A percentile compares a stretch with the other conserved stretches of the same genome.
These are phyloP conservation scores for Oplegnathus fasciatus DNA, from an alignment of 2,113 vertebrate genomes.

Conservation along the genomic window DNA sequence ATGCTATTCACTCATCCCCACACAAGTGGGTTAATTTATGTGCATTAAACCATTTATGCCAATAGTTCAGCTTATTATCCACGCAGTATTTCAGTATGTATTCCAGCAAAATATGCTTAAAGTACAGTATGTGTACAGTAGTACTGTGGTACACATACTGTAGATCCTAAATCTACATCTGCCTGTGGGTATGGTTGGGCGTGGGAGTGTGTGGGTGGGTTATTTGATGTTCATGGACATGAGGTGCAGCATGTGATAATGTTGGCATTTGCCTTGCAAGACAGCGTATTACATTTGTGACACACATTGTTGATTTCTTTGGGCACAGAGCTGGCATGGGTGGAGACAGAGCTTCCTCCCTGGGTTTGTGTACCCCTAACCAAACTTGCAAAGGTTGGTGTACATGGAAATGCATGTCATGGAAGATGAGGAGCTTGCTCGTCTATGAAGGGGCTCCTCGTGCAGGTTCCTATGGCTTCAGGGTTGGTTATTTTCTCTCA, in stretches of 20 bases:
- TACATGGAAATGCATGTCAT: not conserved
- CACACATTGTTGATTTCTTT: not conserved
- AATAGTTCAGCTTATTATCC: not conserved
- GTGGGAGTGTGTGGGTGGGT: not conserved
- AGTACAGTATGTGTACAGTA: no score
- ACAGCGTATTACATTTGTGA: not conserved
- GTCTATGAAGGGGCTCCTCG: not conserved
- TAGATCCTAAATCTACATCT: not conserved
- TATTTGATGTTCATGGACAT: slow-evolving; percentile 2
- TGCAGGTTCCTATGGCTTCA: not conserved
- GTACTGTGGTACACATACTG: not conserved
- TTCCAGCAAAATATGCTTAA: not conserved
- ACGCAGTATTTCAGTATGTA: not conserved
- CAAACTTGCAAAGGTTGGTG: not conserved
- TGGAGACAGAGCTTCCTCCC: not conserved
- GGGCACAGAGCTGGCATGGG: not conserved
- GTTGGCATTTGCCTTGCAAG: not conserved
- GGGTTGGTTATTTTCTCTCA: not conserved
- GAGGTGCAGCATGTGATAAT: not conserved
- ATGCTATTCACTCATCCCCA: not conserved
- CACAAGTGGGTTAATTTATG: not conserved
- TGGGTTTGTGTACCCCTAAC: not conserved
- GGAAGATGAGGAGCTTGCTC: no score
- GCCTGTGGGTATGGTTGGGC: not conserved
- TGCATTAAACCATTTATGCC: not conserved